Percentiles rank a stretch among this genome's conserved stretches.
Evolutionary conservation across 2,888 invertebrate genomes (phyloP).

Genomic region (Heterodera filipjevi): DNA sequence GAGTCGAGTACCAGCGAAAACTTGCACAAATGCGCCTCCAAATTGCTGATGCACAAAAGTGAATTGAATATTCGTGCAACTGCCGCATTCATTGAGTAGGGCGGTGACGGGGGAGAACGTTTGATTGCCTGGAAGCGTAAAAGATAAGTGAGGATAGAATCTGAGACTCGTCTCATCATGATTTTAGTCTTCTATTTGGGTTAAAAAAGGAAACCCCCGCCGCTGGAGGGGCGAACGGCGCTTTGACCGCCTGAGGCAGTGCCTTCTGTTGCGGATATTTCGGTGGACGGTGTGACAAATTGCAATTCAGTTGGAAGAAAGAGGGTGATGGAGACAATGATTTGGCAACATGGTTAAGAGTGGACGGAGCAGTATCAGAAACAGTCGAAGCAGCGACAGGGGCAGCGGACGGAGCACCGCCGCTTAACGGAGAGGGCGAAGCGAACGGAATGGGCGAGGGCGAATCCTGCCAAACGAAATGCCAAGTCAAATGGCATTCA

Average conservation of each 20-base stretch:
- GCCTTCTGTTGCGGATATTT: slow-evolving; percentile 15
- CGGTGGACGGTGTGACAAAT: slow-evolving; percentile 20
- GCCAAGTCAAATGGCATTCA: not conserved
- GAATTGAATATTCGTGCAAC: slow-evolving; percentile 25
- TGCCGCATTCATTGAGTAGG: slow-evolving; percentile 16
- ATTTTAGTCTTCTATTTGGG: too few relatives aligned
- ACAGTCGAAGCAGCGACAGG: not conserved
- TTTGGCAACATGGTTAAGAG: not conserved
- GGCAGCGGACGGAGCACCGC: not conserved
- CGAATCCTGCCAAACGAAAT: not conserved
- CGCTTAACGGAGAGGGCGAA: not conserved
- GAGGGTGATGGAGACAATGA: slow-evolving; percentile 8
- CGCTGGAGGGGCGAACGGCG: not conserved
- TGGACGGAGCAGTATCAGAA: slow-evolving; percentile 4
- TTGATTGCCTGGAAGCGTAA: not conserved
- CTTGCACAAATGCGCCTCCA: slow-evolving; percentile 57
- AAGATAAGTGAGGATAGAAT: not conserved
- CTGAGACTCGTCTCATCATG: too few relatives aligned
- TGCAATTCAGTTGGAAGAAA: slow-evolving; percentile 1
- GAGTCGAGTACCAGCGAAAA: slow-evolving; percentile 61
- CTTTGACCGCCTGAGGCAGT: not conserved
- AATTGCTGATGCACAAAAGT: slow-evolving; percentile 31
- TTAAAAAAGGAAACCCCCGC: slow-evolving; percentile 4
- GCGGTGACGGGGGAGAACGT: slow-evolving; percentile 19
- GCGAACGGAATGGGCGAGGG: slow-evolving; percentile 6